Percentiles rank a stretch among this genome's conserved stretches.
These are phyloP conservation scores for Mohoua ochrocephala DNA, from an alignment of 2,113 vertebrate genomes.

Conservation along the genomic window DNA sequence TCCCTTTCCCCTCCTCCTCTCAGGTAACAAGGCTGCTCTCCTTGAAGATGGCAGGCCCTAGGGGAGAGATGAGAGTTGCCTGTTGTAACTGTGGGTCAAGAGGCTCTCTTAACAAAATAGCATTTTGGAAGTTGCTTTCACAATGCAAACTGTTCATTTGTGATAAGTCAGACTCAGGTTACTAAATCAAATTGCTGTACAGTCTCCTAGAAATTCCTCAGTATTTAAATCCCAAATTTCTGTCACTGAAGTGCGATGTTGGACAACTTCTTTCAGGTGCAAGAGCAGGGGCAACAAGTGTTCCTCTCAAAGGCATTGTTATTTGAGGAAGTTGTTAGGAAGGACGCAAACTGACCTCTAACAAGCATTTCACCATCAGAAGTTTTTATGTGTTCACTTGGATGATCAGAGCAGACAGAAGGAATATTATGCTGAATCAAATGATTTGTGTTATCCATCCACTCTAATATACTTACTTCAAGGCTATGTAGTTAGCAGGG, in stretches of 20 bases:
- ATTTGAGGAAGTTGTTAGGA: neutral
- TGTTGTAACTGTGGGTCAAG: neutral
- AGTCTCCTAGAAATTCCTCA: neutral
- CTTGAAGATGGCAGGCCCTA: neutral
- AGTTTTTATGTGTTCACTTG: neutral
- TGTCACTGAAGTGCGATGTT: neutral
- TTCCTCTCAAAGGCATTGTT: neutral
- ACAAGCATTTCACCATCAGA: neutral
- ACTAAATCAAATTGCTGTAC: neutral
- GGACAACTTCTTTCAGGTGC: neutral
- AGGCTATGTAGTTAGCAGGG: neutral
- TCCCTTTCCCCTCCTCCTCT: neutral
- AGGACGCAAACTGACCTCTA: neutral
- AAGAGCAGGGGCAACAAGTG: neutral
- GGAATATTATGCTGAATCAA: neutral
- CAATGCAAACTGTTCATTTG: neutral
- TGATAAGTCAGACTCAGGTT: neutral
- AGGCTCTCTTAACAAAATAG: neutral
- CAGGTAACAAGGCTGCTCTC: neutral
- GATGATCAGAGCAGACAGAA: neutral
- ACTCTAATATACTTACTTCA: neutral
- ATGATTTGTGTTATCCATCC: accelerated
- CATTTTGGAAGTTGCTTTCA: neutral
- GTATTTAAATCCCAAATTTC: neutral
- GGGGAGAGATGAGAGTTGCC: neutral